Percentiles rank a stretch among this genome's conserved stretches.
phyloP scores from a whole-genome alignment of 2,797 vertebrate species.

The Pangasius larnaudii region DNA sequence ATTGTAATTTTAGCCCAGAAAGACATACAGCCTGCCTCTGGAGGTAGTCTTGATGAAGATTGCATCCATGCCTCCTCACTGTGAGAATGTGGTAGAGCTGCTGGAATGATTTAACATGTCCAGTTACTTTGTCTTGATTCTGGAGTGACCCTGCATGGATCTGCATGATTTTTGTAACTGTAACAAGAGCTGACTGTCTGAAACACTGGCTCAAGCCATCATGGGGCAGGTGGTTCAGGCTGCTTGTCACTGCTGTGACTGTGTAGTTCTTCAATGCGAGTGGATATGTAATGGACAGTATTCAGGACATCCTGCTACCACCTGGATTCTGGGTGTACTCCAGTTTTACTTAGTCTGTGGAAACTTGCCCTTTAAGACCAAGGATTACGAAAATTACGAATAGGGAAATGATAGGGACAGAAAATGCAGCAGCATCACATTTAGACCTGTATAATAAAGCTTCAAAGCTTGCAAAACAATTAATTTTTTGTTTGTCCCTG shows the following conservation, averaged over 20 bases:
- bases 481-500: neutral
- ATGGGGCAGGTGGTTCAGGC: constrained; percentile 1
- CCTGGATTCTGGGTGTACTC: neutral
- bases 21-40: neutral
- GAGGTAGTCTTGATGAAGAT: neutral
- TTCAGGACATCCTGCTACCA: neutral
- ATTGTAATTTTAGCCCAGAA: neutral
- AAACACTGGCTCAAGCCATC: neutral
- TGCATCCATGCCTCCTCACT: neutral
- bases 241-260: neutral
- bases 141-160: constrained; percentile 14
- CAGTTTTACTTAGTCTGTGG: neutral
- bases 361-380: neutral
- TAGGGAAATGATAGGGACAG: neutral
- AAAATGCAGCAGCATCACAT: neutral
- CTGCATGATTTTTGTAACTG: neutral
- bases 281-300: neutral
- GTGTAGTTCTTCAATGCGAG: neutral
- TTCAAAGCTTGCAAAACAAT: neutral
- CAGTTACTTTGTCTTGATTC: neutral
- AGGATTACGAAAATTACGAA: neutral
- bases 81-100: neutral
- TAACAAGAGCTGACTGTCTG: neutral
- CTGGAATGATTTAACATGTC: neutral
- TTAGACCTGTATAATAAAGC: neutral